Base-by-base conservation (phyloP, 2,113 vertebrate species). In the Camelus dromedarius region DNA sequence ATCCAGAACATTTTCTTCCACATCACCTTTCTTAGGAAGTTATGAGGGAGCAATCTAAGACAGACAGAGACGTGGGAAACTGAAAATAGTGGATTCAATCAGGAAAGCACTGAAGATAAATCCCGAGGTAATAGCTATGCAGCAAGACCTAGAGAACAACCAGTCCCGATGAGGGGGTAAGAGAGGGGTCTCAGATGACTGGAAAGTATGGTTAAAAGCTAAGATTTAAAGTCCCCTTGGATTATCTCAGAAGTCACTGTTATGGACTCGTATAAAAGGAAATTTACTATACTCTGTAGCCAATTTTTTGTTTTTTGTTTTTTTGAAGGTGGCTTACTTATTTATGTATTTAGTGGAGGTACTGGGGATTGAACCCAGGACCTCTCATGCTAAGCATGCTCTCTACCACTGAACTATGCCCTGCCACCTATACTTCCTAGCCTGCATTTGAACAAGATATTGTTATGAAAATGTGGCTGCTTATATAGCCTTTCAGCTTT, bases 1-100 rank as follows among this genome's bases (percentile, higher is more conserved):
- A 14, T 85, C 96, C 79, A 76, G 91, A 92, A 96, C 84, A 8
- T 75, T 95, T 95, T 76, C 85, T 79, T 88, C 42, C 28, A 75
- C 52, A 12, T 83, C 48, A 95, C n/a, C 72, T 91, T 84, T 91
- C 85, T 89, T 94, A 64, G 75, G 62, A 87, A 92, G 69, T 95
- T 95, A 87, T 56, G 85, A 80, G 38, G 38, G 79, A 64, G 0
- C 62, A 64, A 72, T 89, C 87, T 92, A 82, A 96, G 85, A 96
- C 82, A 86, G 50, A 90, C 19, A 85, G 11, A 92, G 12, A 83
- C 16, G 20, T 24, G 73, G 81, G 22, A 64, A 93, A 69, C 13
- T 56, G 77, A 75, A 76, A 92, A 93, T 38, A 84, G 32, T 81
- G 19, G 15, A 46, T 89, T 89, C 35, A 66, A 64, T 60, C 79